These are phyloP conservation scores for Phoxinus phoxinus DNA, from an alignment of 2,113 vertebrate species.

Conservation along the genomic window DNA sequence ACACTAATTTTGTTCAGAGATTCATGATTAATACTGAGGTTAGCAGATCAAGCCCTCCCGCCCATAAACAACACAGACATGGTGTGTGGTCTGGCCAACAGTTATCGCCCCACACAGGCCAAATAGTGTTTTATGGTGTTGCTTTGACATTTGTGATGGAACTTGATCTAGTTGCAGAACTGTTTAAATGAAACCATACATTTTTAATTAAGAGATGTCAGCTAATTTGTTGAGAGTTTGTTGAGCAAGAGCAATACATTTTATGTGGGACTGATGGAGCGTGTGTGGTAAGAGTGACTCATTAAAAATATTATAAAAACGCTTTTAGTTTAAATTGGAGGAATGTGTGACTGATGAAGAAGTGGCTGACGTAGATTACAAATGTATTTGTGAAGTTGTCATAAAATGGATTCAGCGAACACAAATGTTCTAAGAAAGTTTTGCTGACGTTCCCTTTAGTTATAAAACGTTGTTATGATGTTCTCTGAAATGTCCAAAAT, in stretches of 20 bases:
- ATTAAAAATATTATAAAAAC: not conserved
- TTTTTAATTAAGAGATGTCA: conserved; percentile 44
- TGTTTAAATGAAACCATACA: conserved; percentile 46
- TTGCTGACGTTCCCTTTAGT: not conserved
- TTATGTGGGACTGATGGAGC: not conserved
- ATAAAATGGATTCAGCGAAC: not conserved
- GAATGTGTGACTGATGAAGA: not conserved
- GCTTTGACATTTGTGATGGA: conserved; percentile 42
- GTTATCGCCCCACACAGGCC: conserved; percentile 10
- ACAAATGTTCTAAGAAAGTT: not conserved
- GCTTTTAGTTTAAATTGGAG: not conserved
- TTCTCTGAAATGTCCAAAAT: not conserved
- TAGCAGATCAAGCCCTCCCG: not conserved
- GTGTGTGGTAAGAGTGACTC: conserved; percentile 30
- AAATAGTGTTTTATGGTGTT: conserved; percentile 36
- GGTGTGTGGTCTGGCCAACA: conserved; percentile 35
- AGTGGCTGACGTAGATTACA: not conserved
- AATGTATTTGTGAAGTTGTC: not conserved
- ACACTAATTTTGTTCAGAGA: conserved; percentile 21
- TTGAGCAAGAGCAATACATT: conserved; percentile 34
- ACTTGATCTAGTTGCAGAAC: conserved; percentile 30
- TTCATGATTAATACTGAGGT: conserved; percentile 25
- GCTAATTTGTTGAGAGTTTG: conserved; percentile 42
- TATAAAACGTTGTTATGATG: no score
- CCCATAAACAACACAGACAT: conserved; percentile 26